Conservation (phyloP, 2,113 vertebrate genomes). For the Daboia siamensis region DNA sequence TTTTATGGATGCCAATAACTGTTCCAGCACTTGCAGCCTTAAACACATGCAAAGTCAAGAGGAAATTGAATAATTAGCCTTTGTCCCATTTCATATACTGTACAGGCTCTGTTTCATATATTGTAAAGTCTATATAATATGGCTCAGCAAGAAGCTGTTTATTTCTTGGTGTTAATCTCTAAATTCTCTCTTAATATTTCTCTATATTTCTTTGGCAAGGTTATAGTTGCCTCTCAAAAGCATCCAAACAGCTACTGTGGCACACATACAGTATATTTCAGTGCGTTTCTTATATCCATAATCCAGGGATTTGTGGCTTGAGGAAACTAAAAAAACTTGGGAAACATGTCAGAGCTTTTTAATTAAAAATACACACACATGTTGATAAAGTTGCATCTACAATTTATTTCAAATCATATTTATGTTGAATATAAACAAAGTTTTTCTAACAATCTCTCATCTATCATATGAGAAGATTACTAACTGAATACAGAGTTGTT, state of each 20-base stretch:
- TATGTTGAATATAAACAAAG: neutral
- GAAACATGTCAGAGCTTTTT: neutral
- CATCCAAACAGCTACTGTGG: neutral
- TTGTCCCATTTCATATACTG: neutral
- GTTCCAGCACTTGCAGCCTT: constrained; percentile 83
- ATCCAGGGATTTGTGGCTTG: neutral
- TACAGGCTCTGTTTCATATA: neutral
- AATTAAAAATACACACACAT: neutral
- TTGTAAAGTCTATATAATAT: neutral
- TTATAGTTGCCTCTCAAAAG: neutral
- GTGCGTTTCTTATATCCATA: neutral
- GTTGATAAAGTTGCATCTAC: neutral
- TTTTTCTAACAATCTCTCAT: neutral
- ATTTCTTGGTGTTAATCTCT: neutral
- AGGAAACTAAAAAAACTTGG: neutral
- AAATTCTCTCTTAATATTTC: neutral
- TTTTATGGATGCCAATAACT: constrained; percentile 80
- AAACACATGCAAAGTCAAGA: constrained; percentile 35
- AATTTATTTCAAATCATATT: neutral
- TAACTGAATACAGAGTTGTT: neutral
- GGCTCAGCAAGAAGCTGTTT: neutral
- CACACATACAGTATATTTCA: neutral
- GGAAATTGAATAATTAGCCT: neutral
- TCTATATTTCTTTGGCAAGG: neutral
- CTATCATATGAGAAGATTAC: neutral